Evolutionary conservation across 1,140 invertebrate species (phyloP).

Genomic region (Lineus longissimus): DNA sequence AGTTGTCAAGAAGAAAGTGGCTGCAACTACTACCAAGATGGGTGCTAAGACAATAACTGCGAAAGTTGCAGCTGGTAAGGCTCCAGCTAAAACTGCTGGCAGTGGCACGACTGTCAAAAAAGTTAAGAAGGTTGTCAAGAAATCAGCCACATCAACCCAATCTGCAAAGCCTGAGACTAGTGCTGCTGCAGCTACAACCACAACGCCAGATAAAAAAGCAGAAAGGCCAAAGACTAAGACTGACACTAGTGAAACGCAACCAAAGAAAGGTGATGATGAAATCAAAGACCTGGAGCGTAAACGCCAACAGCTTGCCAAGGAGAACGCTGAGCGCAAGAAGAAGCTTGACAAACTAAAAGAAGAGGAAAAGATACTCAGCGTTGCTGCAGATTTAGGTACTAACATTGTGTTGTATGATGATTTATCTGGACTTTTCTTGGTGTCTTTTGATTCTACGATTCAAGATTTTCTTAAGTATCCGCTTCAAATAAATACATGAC

Average conservation of each 20-base stretch:
- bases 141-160: not conserved
- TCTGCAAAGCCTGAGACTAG: not conserved
- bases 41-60: not conserved
- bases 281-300: conserved; percentile 14
- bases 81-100: not conserved
- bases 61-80: not conserved
- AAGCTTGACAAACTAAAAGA: conserved; percentile 14
- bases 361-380: conserved; percentile 9
- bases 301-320: conserved; percentile 10
- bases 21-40: not conserved
- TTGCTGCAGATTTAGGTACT: not conserved
- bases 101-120: conserved; percentile 16
- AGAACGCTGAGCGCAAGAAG: conserved; percentile 15
- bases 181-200: not conserved
- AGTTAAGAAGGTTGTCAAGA: conserved; percentile 14
- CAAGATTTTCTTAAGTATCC: not conserved
- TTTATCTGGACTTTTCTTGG: not conserved
- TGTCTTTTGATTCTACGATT: not conserved
- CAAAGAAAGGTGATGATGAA: conserved; percentile 1
- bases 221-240: not conserved
- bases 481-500: too few species aligned
- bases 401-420: not conserved
- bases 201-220: not conserved
- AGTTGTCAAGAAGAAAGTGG: not conserved
- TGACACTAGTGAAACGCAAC: not conserved